Percentiles rank a stretch among this genome's conserved stretches.
Evolutionary conservation across 2,113 vertebrate genomes (phyloP).

Genomic region (Leucopsar rothschildi): DNA sequence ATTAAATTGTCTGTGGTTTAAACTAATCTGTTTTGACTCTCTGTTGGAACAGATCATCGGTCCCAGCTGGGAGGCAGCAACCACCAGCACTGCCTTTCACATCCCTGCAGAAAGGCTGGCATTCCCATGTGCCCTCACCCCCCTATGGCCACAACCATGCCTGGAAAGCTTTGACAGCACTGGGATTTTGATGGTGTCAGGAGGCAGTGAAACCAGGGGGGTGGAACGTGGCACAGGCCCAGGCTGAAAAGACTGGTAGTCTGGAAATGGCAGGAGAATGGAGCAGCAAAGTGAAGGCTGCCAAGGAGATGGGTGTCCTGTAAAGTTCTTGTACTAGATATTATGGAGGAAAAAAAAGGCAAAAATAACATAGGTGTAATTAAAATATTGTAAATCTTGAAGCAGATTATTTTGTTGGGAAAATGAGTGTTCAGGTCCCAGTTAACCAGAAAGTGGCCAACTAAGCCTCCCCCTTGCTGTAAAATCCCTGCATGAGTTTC

Average conservation of each 20-base stretch:
- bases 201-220: background rate
- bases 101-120: background rate
- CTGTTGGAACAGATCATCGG: background rate
- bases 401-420: background rate
- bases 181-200: background rate
- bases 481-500: background rate
- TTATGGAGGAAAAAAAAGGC: background rate
- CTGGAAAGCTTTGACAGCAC: background rate
- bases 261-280: background rate
- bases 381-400: background rate
- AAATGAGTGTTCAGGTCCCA: background rate
- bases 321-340: background rate
- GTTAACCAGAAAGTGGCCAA: background rate
- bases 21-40: conserved; percentile 48
- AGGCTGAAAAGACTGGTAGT: background rate
- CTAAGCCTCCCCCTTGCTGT: background rate
- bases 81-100: background rate
- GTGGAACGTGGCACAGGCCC: background rate
- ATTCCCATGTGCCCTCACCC: background rate
- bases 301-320: background rate
- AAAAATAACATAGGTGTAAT: background rate
- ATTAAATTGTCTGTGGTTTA: conserved; percentile 52
- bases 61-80: conserved; percentile 43
- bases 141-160: fast-evolving
- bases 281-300: background rate